Percentiles rank a stretch among this genome's conserved stretches.
phyloP scores from a whole-genome alignment of 2,888 invertebrate genomes.

The Digitonthophagus gazella region DNA sequence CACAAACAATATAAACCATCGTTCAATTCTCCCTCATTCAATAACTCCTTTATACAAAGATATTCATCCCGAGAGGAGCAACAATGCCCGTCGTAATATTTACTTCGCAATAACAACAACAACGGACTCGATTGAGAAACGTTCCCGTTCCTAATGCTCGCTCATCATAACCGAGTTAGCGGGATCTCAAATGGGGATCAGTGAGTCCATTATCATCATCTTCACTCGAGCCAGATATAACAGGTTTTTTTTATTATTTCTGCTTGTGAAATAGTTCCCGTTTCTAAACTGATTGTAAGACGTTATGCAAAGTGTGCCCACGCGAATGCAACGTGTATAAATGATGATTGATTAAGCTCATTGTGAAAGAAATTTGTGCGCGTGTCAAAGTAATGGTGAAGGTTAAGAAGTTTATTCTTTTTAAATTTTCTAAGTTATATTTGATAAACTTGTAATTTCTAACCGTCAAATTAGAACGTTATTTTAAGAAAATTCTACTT shows the following conservation, averaged over 20 bases:
- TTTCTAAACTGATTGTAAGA: neutral
- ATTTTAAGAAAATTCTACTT: no score
- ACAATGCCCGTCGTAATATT: no score
- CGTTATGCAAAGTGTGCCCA: neutral
- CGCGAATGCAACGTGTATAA: neutral
- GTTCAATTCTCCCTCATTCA: neutral
- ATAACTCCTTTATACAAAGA: no score
- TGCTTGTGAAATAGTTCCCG: neutral
- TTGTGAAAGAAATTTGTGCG: no score
- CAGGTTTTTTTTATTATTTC: neutral
- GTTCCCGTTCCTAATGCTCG: neutral
- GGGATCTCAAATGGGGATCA: neutral
- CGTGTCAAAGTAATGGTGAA: neutral
- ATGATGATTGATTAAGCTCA: neutral
- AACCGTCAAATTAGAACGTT: no score
- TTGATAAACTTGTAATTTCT: neutral
- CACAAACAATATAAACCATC: neutral
- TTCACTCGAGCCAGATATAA: neutral
- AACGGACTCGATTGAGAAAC: neutral
- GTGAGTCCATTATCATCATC: neutral
- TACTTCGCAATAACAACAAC: no score
- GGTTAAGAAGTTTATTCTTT: neutral
- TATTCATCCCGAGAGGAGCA: no score
- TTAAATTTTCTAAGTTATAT: neutral
- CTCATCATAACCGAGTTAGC: neutral